Percentiles rank a stretch among this genome's conserved stretches.
phyloP scores from a whole-genome alignment of 1,140 invertebrate species.

The Eumaeus atala region DNA sequence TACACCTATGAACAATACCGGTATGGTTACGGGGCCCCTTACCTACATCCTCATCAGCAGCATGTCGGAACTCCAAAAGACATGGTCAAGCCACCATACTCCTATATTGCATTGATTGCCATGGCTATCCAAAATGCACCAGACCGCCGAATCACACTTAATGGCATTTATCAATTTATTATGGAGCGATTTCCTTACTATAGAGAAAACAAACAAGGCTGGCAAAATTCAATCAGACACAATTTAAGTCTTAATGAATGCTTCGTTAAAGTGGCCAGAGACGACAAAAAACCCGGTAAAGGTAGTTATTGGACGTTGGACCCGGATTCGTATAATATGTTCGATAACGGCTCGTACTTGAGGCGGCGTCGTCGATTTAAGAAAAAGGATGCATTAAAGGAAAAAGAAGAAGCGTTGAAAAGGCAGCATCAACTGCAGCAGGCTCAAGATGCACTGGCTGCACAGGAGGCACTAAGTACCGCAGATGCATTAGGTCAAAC shows the following conservation, averaged over 20 bases:
- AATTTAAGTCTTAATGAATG: slow-evolving; percentile 99
- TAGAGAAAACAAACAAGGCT: slow-evolving; percentile 95
- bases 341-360: slow-evolving; percentile 97
- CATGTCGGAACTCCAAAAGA: slow-evolving; percentile 83
- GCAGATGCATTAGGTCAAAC: slow-evolving; percentile 57
- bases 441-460: slow-evolving; percentile 65
- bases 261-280: slow-evolving; percentile 94
- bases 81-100: slow-evolving; percentile 97
- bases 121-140: slow-evolving; percentile 97
- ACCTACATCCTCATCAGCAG: slow-evolving; percentile 81
- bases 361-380: slow-evolving; percentile 94
- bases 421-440: slow-evolving; percentile 79
- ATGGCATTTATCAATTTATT: slow-evolving; percentile 99
- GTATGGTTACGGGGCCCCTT: slow-evolving; percentile 80
- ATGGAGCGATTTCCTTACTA: slow-evolving; percentile 99
- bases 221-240: slow-evolving; percentile 97
- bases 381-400: slow-evolving; percentile 93
- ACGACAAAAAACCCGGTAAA: slow-evolving; percentile 96
- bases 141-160: slow-evolving; percentile 95
- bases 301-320: slow-evolving; percentile 98
- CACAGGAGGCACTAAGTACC: slow-evolving; percentile 71
- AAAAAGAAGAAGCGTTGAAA: slow-evolving; percentile 91
- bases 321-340: slow-evolving; percentile 98
- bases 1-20: slow-evolving; percentile 85
- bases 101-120: slow-evolving; percentile 97